Percentiles rank a stretch among this genome's conserved stretches.
phyloP scores from a whole-genome alignment of 2,797 vertebrate species.

The Argya squamiceps region DNA sequence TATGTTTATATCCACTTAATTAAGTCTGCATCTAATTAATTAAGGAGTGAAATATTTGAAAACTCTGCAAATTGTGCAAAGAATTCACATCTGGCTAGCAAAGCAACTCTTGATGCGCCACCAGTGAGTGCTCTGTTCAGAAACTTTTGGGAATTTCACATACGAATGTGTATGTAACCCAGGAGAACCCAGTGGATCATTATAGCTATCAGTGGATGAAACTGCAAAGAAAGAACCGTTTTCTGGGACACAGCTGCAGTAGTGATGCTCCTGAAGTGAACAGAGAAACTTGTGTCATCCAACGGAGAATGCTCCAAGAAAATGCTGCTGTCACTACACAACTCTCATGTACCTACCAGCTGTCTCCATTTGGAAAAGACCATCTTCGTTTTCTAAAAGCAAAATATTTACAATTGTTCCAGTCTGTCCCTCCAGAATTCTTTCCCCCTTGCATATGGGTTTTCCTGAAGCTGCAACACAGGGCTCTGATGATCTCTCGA shows the following conservation, averaged over 20 bases:
- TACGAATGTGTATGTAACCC: not conserved
- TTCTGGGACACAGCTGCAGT: not conserved
- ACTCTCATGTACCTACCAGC: slow-evolving; percentile 15
- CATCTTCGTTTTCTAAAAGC: not conserved
- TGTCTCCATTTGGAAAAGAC: slow-evolving; percentile 39
- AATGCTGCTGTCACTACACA: slow-evolving; percentile 3
- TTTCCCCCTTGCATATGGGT: not conserved
- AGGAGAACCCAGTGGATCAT: not conserved
- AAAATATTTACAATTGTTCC: slow-evolving; percentile 62
- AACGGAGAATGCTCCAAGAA: slow-evolving; percentile 14
- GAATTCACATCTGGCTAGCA: not conserved
- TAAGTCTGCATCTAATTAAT: not conserved
- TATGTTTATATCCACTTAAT: not conserved
- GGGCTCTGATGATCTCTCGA: not conserved
- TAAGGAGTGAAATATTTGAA: slow-evolving; percentile 10
- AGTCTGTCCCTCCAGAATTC: slow-evolving; percentile 29
- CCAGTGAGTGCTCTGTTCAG: not conserved
- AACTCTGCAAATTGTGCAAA: not conserved
- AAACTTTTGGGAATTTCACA: not conserved
- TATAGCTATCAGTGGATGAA: not conserved
- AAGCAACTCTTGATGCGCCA: not conserved
- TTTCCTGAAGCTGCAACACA: not conserved
- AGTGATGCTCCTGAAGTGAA: not conserved
- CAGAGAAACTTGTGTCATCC: not conserved
- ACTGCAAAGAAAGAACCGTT: not conserved